A percentile compares a stretch with the other conserved stretches of the same genome.
Evolutionary conservation across 1,140 invertebrate genomes (phyloP).

Genomic region (Proales similis): DNA sequence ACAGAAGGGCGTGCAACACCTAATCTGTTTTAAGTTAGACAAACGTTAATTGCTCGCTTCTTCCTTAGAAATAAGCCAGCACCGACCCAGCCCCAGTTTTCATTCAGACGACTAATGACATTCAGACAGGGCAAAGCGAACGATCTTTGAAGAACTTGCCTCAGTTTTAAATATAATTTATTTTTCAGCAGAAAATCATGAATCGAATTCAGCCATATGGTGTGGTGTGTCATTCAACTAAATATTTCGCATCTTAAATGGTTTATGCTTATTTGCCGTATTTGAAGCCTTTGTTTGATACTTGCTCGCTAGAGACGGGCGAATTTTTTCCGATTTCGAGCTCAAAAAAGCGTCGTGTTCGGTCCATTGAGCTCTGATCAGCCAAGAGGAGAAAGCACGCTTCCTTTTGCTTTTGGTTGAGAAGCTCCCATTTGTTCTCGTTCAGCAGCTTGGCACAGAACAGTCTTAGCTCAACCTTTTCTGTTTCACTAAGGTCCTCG

Average conservation of each 20-base stretch:
- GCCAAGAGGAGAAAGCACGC: neutral
- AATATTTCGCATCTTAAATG: neutral
- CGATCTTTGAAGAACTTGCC: neutral
- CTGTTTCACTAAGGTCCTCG: too few relatives aligned
- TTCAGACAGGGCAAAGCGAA: too few relatives aligned
- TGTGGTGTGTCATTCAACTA: too few relatives aligned
- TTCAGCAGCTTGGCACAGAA: neutral
- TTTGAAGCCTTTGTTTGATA: slow-evolving; percentile 24
- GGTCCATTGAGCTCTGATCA: neutral
- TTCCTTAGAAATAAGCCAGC: too few relatives aligned
- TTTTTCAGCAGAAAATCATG: neutral
- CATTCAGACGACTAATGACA: too few relatives aligned
- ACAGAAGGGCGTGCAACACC: too few relatives aligned
- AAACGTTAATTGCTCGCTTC: too few relatives aligned
- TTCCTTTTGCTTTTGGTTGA: neutral
- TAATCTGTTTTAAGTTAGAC: too few relatives aligned
- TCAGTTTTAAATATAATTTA: neutral
- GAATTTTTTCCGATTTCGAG: slow-evolving; percentile 25
- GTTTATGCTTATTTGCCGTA: slow-evolving; percentile 4
- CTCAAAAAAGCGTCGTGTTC: slow-evolving; percentile 26
- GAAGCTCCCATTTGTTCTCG: neutral
- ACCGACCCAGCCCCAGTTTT: too few relatives aligned
- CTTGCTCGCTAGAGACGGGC: neutral
- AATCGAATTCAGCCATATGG: neutral
- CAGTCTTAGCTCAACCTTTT: too few relatives aligned